A percentile compares a stretch with the other conserved stretches of the same genome.
These are phyloP conservation scores for Simalia tracyae DNA, from an alignment of 2,797 vertebrate species.

Conservation along the genomic window DNA sequence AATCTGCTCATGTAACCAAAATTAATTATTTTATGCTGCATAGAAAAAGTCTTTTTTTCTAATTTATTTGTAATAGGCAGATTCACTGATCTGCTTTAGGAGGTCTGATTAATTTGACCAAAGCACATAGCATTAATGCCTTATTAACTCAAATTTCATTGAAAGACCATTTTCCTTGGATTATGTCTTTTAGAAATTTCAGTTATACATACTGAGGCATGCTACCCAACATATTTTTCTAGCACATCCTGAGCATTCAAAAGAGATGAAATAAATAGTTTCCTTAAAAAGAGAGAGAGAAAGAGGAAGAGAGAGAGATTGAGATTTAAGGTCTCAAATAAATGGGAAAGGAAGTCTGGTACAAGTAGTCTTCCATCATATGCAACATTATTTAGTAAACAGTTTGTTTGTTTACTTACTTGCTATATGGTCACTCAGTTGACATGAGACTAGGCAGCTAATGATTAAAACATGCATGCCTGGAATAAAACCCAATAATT, in stretches of 20 bases:
- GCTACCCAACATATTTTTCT: slow-evolving; percentile 23
- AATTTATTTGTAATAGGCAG: slow-evolving; percentile 70
- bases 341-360: background rate
- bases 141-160: slow-evolving; percentile 69
- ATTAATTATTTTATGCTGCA: slow-evolving; percentile 53
- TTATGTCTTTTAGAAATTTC: slow-evolving; percentile 42
- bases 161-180: slow-evolving; percentile 63
- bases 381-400: background rate
- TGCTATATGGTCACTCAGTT: too few species aligned
- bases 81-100: background rate
- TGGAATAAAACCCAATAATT: too few species aligned
- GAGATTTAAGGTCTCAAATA: background rate
- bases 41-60: slow-evolving; percentile 50
- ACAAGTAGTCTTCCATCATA: background rate
- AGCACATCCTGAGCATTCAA: background rate
- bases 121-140: slow-evolving; percentile 44
- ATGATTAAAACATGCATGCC: too few species aligned
- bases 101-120: slow-evolving; percentile 45
- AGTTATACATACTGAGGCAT: slow-evolving; percentile 50
- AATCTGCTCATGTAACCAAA: slow-evolving; percentile 54
- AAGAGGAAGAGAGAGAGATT: background rate
- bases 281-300: slow-evolving; percentile 11
- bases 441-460: too few species aligned
- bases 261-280: background rate
- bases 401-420: too few species aligned